phyloP scores from a whole-genome alignment of 2,113 vertebrate genomes.

The Ochotona princeps region DNA sequence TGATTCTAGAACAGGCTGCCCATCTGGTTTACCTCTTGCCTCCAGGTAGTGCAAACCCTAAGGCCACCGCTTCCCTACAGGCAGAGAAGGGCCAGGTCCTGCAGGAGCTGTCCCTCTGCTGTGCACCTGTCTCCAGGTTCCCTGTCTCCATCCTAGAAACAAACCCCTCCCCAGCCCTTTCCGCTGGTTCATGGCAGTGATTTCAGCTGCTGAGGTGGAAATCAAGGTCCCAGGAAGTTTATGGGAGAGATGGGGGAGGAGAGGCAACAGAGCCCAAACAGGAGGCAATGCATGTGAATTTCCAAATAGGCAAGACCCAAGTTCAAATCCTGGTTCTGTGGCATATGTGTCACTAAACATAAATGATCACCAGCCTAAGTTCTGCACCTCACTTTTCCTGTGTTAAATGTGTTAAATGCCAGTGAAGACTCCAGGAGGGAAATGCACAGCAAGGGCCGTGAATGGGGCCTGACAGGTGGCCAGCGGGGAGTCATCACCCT shows the following conservation, averaged over 20 bases:
- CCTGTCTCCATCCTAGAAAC: constrained; percentile 11
- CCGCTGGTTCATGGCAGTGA: constrained; percentile 24
- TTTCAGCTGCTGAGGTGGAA: constrained; percentile 2
- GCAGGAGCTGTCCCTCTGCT: not conserved
- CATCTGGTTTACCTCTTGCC: constrained; percentile 3
- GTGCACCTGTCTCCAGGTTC: not conserved
- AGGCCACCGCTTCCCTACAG: not conserved
- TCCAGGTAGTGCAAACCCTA: constrained; percentile 30
- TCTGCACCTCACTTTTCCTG: constrained; percentile 43
- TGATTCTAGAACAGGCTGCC: not conserved
- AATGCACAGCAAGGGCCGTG: constrained; percentile 13
- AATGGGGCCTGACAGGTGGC: not conserved
- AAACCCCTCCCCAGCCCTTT: not conserved
- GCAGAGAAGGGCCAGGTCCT: not conserved
- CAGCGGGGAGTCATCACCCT: not conserved
- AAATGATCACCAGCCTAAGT: not conserved
- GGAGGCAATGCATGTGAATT: not conserved
- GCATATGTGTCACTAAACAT: constrained; percentile 8
- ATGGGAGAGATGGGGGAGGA: not conserved
- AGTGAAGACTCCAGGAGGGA: not conserved
- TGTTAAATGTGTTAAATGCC: constrained; percentile 63
- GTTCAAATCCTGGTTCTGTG: constrained; percentile 48
- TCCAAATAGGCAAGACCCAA: not conserved
- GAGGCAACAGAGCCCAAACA: not conserved
- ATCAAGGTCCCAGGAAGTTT: not conserved